Evolutionary conservation across 2,888 invertebrate species (phyloP).

Genomic region (Rotaria sp.): DNA sequence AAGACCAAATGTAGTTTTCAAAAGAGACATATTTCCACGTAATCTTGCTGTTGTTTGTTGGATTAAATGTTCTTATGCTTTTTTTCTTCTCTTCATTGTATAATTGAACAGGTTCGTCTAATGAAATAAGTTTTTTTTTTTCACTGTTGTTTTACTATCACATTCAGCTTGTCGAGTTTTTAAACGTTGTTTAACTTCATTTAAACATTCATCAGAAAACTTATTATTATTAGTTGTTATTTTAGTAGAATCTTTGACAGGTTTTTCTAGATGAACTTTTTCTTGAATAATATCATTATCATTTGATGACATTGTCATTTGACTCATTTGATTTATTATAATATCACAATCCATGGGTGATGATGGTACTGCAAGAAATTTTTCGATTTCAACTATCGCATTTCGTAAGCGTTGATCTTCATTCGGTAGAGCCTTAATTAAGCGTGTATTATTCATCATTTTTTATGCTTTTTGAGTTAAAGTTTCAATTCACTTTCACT

Average conservation of each 20-base stretch:
- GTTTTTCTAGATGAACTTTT: neutral
- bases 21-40: neutral
- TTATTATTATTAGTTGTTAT: neutral
- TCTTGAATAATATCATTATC: neutral
- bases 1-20: neutral
- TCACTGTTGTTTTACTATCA: neutral
- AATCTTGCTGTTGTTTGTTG: conserved; percentile 1
- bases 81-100: neutral
- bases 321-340: neutral
- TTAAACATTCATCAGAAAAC: neutral
- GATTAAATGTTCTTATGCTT: neutral
- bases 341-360: neutral
- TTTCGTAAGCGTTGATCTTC: neutral
- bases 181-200: neutral
- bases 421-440: neutral
- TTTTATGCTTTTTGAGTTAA: neutral
- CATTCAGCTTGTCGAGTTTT: neutral
- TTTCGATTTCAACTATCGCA: neutral
- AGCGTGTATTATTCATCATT: neutral
- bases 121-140: neutral
- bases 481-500: neutral
- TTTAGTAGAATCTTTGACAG: neutral
- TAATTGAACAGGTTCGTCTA: neutral
- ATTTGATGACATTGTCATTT: neutral
- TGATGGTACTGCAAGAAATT: neutral